Conservation (phyloP, 2,113 vertebrate genomes). For the Trinectes maculatus region DNA sequence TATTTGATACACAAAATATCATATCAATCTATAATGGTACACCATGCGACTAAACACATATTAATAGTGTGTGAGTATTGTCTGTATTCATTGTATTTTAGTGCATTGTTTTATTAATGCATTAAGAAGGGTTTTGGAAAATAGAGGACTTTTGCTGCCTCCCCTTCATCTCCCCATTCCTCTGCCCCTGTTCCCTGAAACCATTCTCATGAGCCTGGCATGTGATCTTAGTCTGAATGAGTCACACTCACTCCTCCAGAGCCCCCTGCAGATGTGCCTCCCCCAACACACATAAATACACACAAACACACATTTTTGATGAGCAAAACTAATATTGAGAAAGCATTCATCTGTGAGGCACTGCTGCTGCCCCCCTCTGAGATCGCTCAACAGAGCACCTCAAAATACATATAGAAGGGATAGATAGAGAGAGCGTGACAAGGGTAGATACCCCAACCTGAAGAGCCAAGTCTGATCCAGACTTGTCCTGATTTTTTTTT, state of each 20-base stretch:
- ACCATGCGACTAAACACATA: too few relatives aligned
- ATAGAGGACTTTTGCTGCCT: slow-evolving; percentile 42
- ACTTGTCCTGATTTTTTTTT: slow-evolving; percentile 58
- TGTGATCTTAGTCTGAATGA: slow-evolving; percentile 70
- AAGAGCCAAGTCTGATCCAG: slow-evolving; percentile 67
- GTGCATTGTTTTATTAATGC: slow-evolving; percentile 31
- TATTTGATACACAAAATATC: too few relatives aligned
- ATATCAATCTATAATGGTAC: too few relatives aligned
- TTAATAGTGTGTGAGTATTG: too few relatives aligned
- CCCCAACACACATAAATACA: slow-evolving; percentile 17
- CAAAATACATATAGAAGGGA: slow-evolving; percentile 69
- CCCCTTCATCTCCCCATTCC: slow-evolving; percentile 43
- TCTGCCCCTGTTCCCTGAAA: slow-evolving; percentile 40
- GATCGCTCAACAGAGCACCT: slow-evolving; percentile 67
- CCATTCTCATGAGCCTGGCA: slow-evolving; percentile 55
- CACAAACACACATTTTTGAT: slow-evolving; percentile 62
- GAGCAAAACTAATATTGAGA: slow-evolving; percentile 76
- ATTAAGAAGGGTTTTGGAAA: slow-evolving; percentile 24
- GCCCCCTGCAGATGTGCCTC: slow-evolving; percentile 55
- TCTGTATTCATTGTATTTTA: slow-evolving; percentile 29
- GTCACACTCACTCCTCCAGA: slow-evolving; percentile 64
- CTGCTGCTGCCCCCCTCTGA: slow-evolving; percentile 70
- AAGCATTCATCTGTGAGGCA: slow-evolving; percentile 76
- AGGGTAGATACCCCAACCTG: slow-evolving; percentile 49
- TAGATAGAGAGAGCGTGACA: slow-evolving; percentile 24